Evolutionary conservation across 2,113 vertebrate genomes (phyloP).

Genomic region (Lates calcarifer): DNA sequence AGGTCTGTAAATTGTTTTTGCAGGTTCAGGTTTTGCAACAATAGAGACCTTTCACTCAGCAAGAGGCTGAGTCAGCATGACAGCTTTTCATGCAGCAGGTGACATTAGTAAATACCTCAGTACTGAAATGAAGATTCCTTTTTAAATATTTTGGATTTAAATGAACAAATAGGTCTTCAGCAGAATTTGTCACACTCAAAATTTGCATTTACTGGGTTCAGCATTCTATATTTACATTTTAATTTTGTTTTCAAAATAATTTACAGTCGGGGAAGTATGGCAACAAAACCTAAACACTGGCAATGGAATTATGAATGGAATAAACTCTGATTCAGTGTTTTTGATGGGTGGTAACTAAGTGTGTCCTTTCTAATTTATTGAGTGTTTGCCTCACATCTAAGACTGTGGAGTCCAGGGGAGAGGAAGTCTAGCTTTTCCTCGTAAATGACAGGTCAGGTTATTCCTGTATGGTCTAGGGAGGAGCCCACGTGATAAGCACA

Average conservation of each 20-base stretch:
- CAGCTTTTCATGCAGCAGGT: background rate
- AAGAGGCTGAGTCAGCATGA: background rate
- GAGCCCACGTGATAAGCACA: slow-evolving; percentile 43
- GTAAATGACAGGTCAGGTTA: slow-evolving; percentile 39
- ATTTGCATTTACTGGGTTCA: background rate
- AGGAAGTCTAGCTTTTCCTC: background rate
- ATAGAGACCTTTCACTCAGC: background rate
- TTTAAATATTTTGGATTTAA: background rate
- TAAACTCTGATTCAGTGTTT: background rate
- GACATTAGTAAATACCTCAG: background rate
- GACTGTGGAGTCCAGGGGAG: background rate
- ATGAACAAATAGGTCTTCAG: background rate
- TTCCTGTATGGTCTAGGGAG: slow-evolving; percentile 27
- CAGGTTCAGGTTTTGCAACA: slow-evolving; percentile 19
- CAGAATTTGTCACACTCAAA: no score
- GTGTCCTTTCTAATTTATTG: background rate
- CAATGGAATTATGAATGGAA: background rate
- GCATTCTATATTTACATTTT: background rate
- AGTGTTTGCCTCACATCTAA: no score
- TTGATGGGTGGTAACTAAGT: background rate
- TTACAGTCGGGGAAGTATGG: background rate
- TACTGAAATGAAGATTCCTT: background rate
- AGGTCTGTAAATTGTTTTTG: background rate
- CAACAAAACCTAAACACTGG: no score
- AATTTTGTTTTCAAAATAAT: background rate